phyloP scores from a whole-genome alignment of 2,888 invertebrate genomes.

The Lycaena phlaeas region DNA sequence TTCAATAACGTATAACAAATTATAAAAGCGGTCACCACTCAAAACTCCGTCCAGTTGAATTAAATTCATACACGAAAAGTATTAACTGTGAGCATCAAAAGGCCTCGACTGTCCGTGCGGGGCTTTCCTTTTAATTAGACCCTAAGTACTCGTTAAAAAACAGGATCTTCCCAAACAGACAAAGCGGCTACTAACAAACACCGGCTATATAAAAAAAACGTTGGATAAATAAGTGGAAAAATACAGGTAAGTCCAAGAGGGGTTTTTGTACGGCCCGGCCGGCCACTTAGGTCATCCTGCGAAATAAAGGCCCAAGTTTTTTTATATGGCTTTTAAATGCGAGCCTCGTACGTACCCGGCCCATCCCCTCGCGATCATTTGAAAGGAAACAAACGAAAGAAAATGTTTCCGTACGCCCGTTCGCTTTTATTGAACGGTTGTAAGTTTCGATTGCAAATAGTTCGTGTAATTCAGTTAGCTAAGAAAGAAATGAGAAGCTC shows the following conservation, averaged over 20 bases:
- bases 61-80: slow-evolving; percentile 68
- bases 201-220: slow-evolving; percentile 57
- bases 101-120: slow-evolving; percentile 63
- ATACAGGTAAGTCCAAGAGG: slow-evolving; percentile 72
- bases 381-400: slow-evolving; percentile 71
- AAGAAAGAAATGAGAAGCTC: slow-evolving; percentile 39
- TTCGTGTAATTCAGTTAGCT: slow-evolving; percentile 63
- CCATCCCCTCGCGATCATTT: slow-evolving; percentile 61
- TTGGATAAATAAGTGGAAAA: slow-evolving; percentile 72
- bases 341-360: slow-evolving; percentile 59
- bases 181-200: slow-evolving; percentile 67
- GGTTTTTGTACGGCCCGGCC: slow-evolving; percentile 66
- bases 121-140: slow-evolving; percentile 72
- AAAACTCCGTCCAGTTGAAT: slow-evolving; percentile 61
- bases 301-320: slow-evolving; percentile 67
- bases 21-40: slow-evolving; percentile 44
- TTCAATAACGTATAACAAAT: slow-evolving; percentile 35
- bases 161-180: slow-evolving; percentile 67
- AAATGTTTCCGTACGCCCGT: slow-evolving; percentile 64
- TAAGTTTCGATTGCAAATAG: slow-evolving; percentile 69
- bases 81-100: slow-evolving; percentile 69
- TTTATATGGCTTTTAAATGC: slow-evolving; percentile 72
- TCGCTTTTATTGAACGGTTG: slow-evolving; percentile 60
- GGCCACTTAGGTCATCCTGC: slow-evolving; percentile 73
- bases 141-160: slow-evolving; percentile 73